Evolutionary conservation across 2,113 vertebrate species (phyloP), one percentile per base, ranked within the genome.

Genomic region (Blennius ocellaris): DNA sequence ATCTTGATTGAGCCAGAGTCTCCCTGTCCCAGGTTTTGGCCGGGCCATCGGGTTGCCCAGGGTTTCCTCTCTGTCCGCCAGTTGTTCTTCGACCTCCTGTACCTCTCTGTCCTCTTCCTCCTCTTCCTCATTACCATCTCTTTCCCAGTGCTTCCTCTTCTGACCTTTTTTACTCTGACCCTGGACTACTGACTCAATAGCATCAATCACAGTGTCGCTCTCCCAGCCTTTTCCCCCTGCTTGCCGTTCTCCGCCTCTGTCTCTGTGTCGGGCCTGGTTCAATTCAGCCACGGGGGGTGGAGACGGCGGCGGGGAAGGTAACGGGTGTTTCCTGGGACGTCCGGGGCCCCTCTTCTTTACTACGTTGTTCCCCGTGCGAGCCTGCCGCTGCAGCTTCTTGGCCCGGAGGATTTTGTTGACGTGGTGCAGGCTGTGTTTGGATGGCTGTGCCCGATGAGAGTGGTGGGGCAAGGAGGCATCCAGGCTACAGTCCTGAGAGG

Each of bases 361-460:
- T 58, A 99, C 94, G 76, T 99, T 99, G 95, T 99, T 99, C 92
- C 98, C 98, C 5, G 97, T 99, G 61, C 98, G 97, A 53, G 98
- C 96, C 93, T 99, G 97, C 91, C 98, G 94, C 92, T 99, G 98
- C 82, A 99, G 95, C 90, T 97, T 94, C 92, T 99, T 99, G 90
- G 96, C 97, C 69, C 97, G 97, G 74, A 99, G 93, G 91, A 99
- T 99, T 92, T 99, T 99, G 94, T 99, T 99, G 84, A 99, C 97
- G 0, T 99, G 98, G 87, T 98, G 96, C 87, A 99, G 92, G 84
- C 96, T 99, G 94, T 97, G 97, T 91, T 98, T 99, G 1, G 96
- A 96, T 83, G 95, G 94, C 80, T 96, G 94, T 1, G 61, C 76
- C 36, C 89, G 82, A 45, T 92, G 89, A 36, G 89, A 80, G 73